phyloP scores from a whole-genome alignment of 2,113 vertebrate species.

The Callopanchax toddi region DNA sequence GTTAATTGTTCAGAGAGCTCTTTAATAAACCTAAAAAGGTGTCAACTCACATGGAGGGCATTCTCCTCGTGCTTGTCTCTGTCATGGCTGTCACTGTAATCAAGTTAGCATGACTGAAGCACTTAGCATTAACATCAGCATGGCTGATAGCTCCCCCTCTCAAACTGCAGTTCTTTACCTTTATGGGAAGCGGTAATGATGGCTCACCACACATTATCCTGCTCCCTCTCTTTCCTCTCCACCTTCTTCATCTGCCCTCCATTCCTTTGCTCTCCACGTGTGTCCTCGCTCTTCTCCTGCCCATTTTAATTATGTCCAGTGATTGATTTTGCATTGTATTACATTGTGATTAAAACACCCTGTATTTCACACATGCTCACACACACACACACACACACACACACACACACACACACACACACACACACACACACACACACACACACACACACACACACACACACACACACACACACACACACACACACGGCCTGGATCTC shows the following conservation, averaged over 20 bases:
- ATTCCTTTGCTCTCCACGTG: neutral
- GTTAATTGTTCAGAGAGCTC: conserved; percentile 30
- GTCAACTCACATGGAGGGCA: conserved; percentile 50
- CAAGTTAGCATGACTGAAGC: conserved; percentile 64
- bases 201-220: conserved; percentile 32
- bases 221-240: conserved; percentile 2
- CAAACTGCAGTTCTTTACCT: conserved; percentile 57
- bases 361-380: conserved; percentile 5
- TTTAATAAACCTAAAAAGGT: conserved; percentile 45
- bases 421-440: neutral
- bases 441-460: neutral
- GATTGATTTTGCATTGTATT: conserved; percentile 37
- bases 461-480: neutral
- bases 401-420: no score
- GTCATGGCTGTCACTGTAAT: conserved; percentile 62
- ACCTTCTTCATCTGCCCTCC: neutral
- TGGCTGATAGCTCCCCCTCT: conserved; percentile 46
- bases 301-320: conserved; percentile 44
- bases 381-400: neutral
- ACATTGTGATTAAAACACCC: conserved; percentile 37
- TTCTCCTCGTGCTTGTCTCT: conserved; percentile 32
- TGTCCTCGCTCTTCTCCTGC: conserved; percentile 10
- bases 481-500: conserved; percentile 3
- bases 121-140: conserved; percentile 63
- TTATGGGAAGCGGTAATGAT: conserved; percentile 59